Evolutionary conservation across 1,140 invertebrate species (phyloP).

Genomic region (Solen grandis): DNA sequence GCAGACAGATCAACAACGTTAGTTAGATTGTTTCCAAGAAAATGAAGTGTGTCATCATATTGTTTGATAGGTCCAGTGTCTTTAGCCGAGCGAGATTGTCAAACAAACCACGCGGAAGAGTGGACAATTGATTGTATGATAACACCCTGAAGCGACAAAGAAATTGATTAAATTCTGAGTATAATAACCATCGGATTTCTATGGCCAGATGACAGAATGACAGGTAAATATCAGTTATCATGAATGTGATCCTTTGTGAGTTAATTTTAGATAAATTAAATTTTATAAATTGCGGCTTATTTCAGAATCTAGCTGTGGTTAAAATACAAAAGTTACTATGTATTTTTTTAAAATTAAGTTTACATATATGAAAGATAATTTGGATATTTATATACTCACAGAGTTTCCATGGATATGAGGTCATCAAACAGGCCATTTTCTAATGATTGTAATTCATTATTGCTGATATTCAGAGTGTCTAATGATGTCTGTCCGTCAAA

Average conservation of each 20-base stretch:
- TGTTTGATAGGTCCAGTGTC: neutral
- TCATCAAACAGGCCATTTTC: conserved; percentile 16
- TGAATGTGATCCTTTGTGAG: too few species aligned
- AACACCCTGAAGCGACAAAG: conserved; percentile 13
- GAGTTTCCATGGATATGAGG: neutral
- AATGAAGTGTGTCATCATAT: conserved; percentile 29
- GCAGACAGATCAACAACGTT: neutral
- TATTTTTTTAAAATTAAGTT: too few species aligned
- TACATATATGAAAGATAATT: too few species aligned
- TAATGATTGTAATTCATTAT: conserved; percentile 11
- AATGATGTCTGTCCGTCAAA: conserved; percentile 16
- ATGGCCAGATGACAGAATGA: neutral
- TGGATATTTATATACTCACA: too few species aligned
- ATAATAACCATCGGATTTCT: neutral
- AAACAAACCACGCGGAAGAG: conserved; percentile 3
- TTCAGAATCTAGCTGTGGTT: too few species aligned
- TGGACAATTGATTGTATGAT: neutral
- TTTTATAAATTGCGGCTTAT: too few species aligned
- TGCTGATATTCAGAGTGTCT: neutral
- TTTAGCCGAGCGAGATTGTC: neutral
- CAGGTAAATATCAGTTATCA: neutral
- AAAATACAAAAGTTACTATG: too few species aligned
- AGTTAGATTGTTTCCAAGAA: neutral
- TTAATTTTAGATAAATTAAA: too few species aligned
- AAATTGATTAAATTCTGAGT: neutral